Conservation (phyloP, 2,888 invertebrate genomes). For the Lasioglossum vierecki region DNA sequence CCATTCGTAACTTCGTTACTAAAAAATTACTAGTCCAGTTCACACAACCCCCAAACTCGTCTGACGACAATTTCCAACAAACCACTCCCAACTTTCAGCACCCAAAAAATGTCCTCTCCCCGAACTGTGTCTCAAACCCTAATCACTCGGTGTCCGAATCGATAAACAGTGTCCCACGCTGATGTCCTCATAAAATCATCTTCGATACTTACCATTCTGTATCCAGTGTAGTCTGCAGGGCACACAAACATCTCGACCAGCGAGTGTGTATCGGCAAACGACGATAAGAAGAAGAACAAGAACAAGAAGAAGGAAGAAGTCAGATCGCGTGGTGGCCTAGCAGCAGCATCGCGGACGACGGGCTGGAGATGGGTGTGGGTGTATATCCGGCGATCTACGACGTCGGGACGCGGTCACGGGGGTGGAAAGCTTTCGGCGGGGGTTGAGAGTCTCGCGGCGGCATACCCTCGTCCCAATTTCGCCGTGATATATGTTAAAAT, state of each 20-base stretch:
- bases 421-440: slow-evolving; percentile 40
- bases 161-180: not conserved
- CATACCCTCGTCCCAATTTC: slow-evolving; percentile 73
- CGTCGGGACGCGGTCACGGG: slow-evolving; percentile 23
- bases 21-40: not conserved
- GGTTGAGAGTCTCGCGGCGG: slow-evolving; percentile 45
- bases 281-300: not conserved
- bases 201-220: slow-evolving; percentile 75
- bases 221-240: slow-evolving; percentile 73
- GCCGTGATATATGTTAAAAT: slow-evolving; percentile 77
- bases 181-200: not conserved
- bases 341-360: not conserved
- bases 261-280: not conserved
- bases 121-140: not conserved
- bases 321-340: slow-evolving; percentile 32
- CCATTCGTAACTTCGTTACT: not conserved
- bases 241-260: slow-evolving; percentile 75
- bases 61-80: no score
- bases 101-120: not conserved
- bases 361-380: not conserved
- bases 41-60: not conserved
- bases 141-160: not conserved
- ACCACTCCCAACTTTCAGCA: no score
- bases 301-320: slow-evolving; percentile 14
- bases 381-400: slow-evolving; percentile 36